A percentile compares a stretch with the other conserved stretches of the same genome.
phyloP scores from a whole-genome alignment of 2,113 vertebrate genomes.

The Melanostigma gelatinosum region DNA sequence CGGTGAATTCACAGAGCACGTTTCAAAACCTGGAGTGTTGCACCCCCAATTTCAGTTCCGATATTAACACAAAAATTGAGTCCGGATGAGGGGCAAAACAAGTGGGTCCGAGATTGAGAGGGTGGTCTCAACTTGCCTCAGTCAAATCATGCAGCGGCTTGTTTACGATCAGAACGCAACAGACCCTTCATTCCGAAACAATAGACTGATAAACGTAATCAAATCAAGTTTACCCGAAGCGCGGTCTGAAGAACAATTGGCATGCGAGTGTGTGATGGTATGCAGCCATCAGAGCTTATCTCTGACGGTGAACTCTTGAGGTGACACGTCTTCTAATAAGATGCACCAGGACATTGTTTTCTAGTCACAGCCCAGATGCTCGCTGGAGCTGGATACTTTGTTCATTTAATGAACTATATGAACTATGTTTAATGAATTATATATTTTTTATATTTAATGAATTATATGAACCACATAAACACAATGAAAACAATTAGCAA shows the following conservation, averaged over 20 bases:
- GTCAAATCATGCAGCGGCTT: background rate
- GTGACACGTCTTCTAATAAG: background rate
- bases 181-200: background rate
- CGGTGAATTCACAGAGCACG: too few species aligned
- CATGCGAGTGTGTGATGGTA: background rate
- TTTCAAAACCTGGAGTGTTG: too few species aligned
- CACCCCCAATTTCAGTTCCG: too few species aligned
- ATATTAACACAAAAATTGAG: too few species aligned
- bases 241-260: background rate
- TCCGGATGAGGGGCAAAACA: background rate
- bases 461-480: background rate
- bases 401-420: background rate
- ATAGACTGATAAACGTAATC: background rate
- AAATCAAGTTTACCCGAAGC: background rate
- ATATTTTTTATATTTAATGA: background rate
- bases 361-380: background rate
- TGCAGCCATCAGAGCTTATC: background rate
- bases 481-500: background rate
- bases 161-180: background rate
- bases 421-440: background rate
- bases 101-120: background rate
- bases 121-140: background rate
- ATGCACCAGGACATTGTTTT: conserved; percentile 1
- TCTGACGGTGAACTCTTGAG: background rate
- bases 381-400: background rate